Percentiles rank a stretch among this genome's conserved stretches.
These are phyloP conservation scores for Scolopax bukidnonensis DNA, from an alignment of 2,797 vertebrate species.

Conservation along the genomic window DNA sequence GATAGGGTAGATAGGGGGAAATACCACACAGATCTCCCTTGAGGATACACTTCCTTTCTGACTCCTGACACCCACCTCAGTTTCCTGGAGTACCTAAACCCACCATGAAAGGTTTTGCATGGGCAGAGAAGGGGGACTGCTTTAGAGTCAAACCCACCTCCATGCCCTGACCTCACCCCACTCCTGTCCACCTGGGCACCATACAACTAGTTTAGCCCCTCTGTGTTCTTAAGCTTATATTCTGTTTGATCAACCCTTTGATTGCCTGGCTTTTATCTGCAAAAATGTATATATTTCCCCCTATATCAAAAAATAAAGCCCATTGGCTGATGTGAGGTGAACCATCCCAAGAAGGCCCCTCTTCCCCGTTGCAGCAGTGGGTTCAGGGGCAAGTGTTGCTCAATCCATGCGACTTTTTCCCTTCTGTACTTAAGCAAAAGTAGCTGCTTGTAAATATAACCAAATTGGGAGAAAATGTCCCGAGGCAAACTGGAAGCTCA, in stretches of 20 bases:
- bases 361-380: neutral
- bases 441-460: slow-evolving; percentile 41
- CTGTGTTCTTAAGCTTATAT: neutral
- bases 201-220: neutral
- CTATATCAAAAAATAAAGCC: neutral
- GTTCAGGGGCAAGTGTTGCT: neutral
- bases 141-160: neutral
- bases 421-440: neutral
- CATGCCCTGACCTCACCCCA: neutral
- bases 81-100: neutral
- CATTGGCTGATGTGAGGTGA: accelerated
- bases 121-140: neutral
- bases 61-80: accelerated
- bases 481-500: slow-evolving; percentile 24
- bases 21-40: neutral
- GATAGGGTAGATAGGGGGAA: neutral
- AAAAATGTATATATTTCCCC: neutral
- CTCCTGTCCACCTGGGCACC: neutral
- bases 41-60: neutral
- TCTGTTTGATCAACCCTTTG: neutral
- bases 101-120: neutral
- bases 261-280: neutral
- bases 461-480: neutral
- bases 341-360: neutral
- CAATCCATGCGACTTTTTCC: accelerated